These are phyloP conservation scores for Mechanitis messenoides DNA, from an alignment of 2,888 invertebrate species.

Conservation along the genomic window DNA sequence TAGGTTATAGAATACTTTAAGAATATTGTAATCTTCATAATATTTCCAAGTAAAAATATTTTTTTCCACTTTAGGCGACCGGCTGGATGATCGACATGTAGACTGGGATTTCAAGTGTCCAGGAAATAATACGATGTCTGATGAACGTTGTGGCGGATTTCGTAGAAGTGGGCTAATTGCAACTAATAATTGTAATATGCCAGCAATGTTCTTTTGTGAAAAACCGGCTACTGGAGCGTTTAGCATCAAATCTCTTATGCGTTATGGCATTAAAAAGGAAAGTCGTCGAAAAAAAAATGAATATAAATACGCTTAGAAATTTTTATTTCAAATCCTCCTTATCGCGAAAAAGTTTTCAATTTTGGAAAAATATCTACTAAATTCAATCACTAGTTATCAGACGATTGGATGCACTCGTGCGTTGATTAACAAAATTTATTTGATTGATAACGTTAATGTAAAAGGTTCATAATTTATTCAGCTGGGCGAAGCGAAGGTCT, in stretches of 20 bases:
- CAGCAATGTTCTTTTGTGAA: slow-evolving; percentile 49
- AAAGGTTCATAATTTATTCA: too few species aligned
- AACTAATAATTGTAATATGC: slow-evolving; percentile 34
- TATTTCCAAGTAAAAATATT: too few species aligned
- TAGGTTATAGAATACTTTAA: too few species aligned
- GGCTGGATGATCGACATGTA: slow-evolving; percentile 33
- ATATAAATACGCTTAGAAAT: background rate
- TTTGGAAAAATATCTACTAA: too few species aligned
- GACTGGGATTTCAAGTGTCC: slow-evolving; percentile 43
- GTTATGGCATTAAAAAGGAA: background rate
- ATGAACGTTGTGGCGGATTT: slow-evolving; percentile 43
- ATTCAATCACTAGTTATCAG: too few species aligned
- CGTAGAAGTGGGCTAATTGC: slow-evolving; percentile 42
- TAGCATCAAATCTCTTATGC: slow-evolving; percentile 16
- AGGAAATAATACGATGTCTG: slow-evolving; percentile 22
- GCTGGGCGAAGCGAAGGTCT: too few species aligned
- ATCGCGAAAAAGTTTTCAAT: too few species aligned
- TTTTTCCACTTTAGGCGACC: slow-evolving; percentile 32
- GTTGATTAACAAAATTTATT: too few species aligned
- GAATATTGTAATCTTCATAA: too few species aligned
- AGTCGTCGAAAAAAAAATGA: background rate
- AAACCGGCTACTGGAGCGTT: slow-evolving; percentile 35
- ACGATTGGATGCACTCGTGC: too few species aligned
- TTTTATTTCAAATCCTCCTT: too few species aligned
- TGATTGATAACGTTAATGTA: too few species aligned